These are phyloP conservation scores for Nyctereutes procyonoides DNA, from an alignment of 2,113 vertebrate genomes.

Conservation along the genomic window DNA sequence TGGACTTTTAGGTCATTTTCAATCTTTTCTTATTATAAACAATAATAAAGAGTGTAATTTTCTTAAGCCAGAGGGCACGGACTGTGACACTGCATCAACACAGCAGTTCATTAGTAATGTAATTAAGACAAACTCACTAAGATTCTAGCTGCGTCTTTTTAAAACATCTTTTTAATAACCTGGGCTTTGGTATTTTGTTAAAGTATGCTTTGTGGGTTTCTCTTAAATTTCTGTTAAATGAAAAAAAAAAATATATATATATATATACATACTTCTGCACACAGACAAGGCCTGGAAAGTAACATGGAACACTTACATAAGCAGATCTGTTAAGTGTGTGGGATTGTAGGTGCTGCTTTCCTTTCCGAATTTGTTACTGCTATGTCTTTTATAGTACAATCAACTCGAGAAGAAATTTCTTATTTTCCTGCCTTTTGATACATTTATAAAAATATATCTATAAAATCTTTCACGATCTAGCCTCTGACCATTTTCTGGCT, in stretches of 20 bases:
- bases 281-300: constrained; percentile 39
- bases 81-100: constrained; percentile 37
- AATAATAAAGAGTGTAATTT: constrained; percentile 62
- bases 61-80: constrained; percentile 63
- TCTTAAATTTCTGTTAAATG: constrained; percentile 45
- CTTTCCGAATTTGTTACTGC: not conserved
- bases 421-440: constrained; percentile 31
- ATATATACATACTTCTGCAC: constrained; percentile 11
- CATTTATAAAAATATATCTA: constrained; percentile 54
- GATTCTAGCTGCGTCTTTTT: constrained; percentile 54
- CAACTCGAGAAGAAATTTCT: not conserved
- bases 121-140: constrained; percentile 61
- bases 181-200: constrained; percentile 23
- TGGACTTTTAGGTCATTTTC: constrained; percentile 46
- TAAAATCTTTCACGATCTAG: constrained; percentile 25
- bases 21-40: constrained; percentile 59
- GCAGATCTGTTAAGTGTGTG: constrained; percentile 23
- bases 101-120: constrained; percentile 53
- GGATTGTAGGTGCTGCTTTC: constrained; percentile 13
- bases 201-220: constrained; percentile 44
- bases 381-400: constrained; percentile 37
- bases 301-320: not conserved
- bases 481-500: not conserved
- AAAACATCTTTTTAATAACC: constrained; percentile 57
- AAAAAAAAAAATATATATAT: constrained; percentile 49